A percentile compares a stretch with the other conserved stretches of the same genome.
Evolutionary conservation across 2,888 invertebrate species (phyloP).

Genomic region (Chelonus formosanus): DNA sequence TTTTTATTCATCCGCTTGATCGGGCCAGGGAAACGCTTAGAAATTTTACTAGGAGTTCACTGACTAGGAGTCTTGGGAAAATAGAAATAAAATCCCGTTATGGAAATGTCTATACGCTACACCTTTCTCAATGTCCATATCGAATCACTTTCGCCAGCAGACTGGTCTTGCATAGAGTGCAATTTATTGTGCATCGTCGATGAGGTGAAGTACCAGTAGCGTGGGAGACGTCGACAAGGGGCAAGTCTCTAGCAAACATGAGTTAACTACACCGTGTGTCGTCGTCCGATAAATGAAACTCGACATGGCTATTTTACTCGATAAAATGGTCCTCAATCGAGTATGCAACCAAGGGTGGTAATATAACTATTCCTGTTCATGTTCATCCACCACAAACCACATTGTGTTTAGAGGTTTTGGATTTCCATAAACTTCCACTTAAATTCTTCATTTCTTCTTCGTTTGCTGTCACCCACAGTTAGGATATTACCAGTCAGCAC

Average conservation of each 20-base stretch:
- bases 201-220: constrained; percentile 22
- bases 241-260: constrained; percentile 13
- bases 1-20: constrained; percentile 1
- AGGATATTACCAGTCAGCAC: neutral
- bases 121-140: constrained; percentile 42
- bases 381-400: too few relatives aligned
- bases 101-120: constrained; percentile 47
- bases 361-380: too few relatives aligned
- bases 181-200: constrained; percentile 32
- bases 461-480: constrained; percentile 26
- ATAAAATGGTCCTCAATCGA: constrained; percentile 4
- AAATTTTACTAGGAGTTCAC: constrained; percentile 26
- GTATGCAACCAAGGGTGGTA: neutral
- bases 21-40: constrained; percentile 23
- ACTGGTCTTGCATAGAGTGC: constrained; percentile 8
- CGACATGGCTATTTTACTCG: constrained; percentile 14
- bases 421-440: too few relatives aligned
- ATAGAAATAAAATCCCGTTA: constrained; percentile 56
- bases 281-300: constrained; percentile 33
- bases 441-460: neutral
- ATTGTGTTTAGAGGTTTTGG: too few relatives aligned
- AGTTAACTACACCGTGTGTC: constrained; percentile 33
- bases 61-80: constrained; percentile 38
- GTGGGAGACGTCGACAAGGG: constrained; percentile 9
- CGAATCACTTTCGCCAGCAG: constrained; percentile 37